Conservation (phyloP, 2,113 vertebrate genomes). For the Gobio gobio region DNA sequence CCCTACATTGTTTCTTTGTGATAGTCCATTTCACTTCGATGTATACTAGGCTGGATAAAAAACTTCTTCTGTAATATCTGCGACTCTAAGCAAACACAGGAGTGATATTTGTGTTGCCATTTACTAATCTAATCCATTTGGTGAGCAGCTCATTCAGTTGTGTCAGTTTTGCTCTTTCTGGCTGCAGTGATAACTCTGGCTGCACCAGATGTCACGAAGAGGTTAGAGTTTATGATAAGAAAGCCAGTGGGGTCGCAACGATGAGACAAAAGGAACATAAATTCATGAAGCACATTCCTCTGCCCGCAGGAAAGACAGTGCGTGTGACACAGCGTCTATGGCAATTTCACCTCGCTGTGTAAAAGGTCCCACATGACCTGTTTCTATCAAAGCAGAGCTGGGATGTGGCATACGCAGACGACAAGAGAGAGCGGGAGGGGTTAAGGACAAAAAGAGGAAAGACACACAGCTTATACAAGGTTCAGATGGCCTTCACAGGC, state of each 20-base stretch:
- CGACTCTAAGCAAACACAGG: not conserved
- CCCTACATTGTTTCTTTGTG: not conserved
- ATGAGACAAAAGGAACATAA: constrained; percentile 71
- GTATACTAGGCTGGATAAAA: not conserved
- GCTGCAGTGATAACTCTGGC: constrained; percentile 42
- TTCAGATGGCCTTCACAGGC: constrained; percentile 69
- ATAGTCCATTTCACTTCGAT: not conserved
- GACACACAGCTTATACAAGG: constrained; percentile 34
- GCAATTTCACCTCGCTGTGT: constrained; percentile 75
- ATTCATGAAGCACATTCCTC: constrained; percentile 72
- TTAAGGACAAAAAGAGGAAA: constrained; percentile 45
- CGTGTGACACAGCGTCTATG: constrained; percentile 62
- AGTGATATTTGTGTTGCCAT: not conserved
- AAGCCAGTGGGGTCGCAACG: constrained; percentile 72
- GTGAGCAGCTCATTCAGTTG: not conserved
- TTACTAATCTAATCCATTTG: not conserved
- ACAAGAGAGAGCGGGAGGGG: constrained; percentile 39
- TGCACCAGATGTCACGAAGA: constrained; percentile 63
- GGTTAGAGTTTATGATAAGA: constrained; percentile 83
- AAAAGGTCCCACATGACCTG: constrained; percentile 75
- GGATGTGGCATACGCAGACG: constrained; percentile 59
- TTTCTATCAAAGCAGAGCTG: constrained; percentile 70
- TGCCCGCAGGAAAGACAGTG: constrained; percentile 64
- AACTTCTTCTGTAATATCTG: not conserved
- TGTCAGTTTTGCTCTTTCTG: constrained; percentile 1